Base-by-base conservation (phyloP, 2,113 vertebrate species). In the Nestor notabilis region DNA sequence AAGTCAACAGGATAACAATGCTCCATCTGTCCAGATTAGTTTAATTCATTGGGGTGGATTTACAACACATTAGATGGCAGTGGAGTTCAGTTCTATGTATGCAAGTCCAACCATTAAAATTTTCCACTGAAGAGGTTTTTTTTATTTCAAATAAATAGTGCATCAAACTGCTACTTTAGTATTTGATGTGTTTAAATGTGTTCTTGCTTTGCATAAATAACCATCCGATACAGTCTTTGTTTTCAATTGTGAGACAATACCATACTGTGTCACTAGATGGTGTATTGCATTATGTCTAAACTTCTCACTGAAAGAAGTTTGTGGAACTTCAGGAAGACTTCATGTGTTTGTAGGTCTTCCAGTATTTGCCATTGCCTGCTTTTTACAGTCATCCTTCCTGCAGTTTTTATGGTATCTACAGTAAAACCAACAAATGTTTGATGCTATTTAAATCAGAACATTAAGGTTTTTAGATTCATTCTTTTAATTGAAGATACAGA, bases 241-340 rank as follows among this genome's bases (percentile, higher is more conserved):
- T 70, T 77, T 52, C 55, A 84, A 35, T 74, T 87, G 69, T 90
- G 47, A 83, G 77, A 29, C 88, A 76, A 69, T 94, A 56, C 3
- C 95, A 27, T 25, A 11, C 8, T 61, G 72, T 80, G 4, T 47
- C 96, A 89, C 93, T 94, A 95, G 95, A 49, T 92, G 96, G 88
- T 89, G 31, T 65, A 7, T 47, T 69, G 13, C 35, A 31, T 61
- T 35, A 87, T 77, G 70, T n/a, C 65, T 87, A 53, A 95, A 47
- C 16, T 61, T 87, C 21, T 86, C 19, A 35, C 12, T n/a, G 33
- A 68, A 69, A 71, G 24, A 50, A 18, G 7, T 49, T 64, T 7
- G 10, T 24, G 47, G 33, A 29, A 49, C 21, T 80, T n/a, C 28
- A 81, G 58, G 44, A 81, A 53, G 43, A 28, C 23, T 78, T 87